These are phyloP conservation scores for Drosophila lutescens DNA, from an alignment of 2,888 invertebrate species.

Conservation along the genomic window DNA sequence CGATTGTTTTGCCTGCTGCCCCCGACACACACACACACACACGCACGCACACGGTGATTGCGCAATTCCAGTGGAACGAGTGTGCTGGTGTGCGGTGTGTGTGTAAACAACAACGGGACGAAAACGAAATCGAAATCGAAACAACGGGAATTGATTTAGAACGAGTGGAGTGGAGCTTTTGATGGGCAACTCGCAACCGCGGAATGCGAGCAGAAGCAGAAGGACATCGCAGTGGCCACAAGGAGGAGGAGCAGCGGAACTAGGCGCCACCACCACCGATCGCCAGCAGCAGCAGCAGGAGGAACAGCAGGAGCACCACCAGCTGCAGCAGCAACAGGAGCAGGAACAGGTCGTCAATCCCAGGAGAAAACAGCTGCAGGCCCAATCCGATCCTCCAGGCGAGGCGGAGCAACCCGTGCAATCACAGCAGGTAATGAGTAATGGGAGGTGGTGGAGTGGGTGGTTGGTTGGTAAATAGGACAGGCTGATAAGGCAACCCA, in stretches of 20 bases:
- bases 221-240: slow-evolving; percentile 43
- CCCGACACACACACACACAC: background rate
- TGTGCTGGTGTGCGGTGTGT: slow-evolving; percentile 20
- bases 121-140: slow-evolving; percentile 1
- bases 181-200: slow-evolving; percentile 53
- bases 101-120: slow-evolving; percentile 33
- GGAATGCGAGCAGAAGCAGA: slow-evolving; percentile 33
- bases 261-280: slow-evolving; percentile 21
- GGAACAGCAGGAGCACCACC: slow-evolving; percentile 24
- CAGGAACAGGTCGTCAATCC: background rate
- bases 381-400: background rate
- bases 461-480: slow-evolving; percentile 13
- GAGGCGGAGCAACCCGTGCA: background rate
- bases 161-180: slow-evolving; percentile 29
- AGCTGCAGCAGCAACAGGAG: slow-evolving; percentile 10
- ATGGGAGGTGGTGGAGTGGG: slow-evolving; percentile 1
- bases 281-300: slow-evolving; percentile 24
- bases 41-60: slow-evolving; percentile 28
- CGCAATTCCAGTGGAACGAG: slow-evolving; percentile 30
- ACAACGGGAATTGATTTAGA: slow-evolving; percentile 41
- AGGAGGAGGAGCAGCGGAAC: slow-evolving; percentile 23
- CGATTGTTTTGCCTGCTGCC: slow-evolving; percentile 6
- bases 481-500: slow-evolving; percentile 29
- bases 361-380: background rate
- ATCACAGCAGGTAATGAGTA: slow-evolving; percentile 30